Base-by-base conservation (phyloP, 2,113 vertebrate species). In the Bombycilla garrulus region DNA sequence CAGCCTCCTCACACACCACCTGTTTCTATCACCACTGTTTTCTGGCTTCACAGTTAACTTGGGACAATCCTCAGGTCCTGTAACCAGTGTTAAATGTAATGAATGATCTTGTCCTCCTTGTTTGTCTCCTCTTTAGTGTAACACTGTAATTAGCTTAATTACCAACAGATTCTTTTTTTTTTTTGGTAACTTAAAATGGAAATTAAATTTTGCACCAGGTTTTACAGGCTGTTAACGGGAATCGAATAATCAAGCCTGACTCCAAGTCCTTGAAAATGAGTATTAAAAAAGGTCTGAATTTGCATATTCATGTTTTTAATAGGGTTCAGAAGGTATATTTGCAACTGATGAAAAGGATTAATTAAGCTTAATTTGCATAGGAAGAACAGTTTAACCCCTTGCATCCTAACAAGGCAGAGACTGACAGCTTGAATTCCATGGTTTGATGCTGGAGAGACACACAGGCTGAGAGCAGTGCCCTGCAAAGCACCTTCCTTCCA, bases 221-320 rank as follows among this genome's bases (percentile, higher is more conserved):
- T 97, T 98, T 98, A 97, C 96, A 98, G 97, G 95, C 97, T 98
- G 97, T 97, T 98, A 98, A 97, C 92, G 77, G 96, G 98, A 97
- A 97, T 97, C 96, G 93, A 98, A 97, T 98, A 98, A 98, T 98
- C 98, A 98, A 98, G 97, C 96, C 96, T 96, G 95, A 96, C 94
- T 96, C 97, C 94, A 96, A 97, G 97, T 98, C 97, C 98, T 98
- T 97, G 97, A 98, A 98, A 98, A 98, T 95, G 97, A 98, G 96
- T 98, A 97, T 98, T 97, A 92, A 97, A 97, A 98, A 98, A 98
- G 96, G 97, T 97, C 97, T 96, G 61, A 33, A 97, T 98, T 98
- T 98, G 97, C 98, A 98, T 98, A 98, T 98, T 98, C 98, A 98
- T 98, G 94, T 97, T 97, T 96, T 98, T 98, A 98, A 97, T 98